A percentile compares a stretch with the other conserved stretches of the same genome.
These are phyloP conservation scores for Apeira syringaria DNA, from an alignment of 2,888 invertebrate species.

Conservation along the genomic window DNA sequence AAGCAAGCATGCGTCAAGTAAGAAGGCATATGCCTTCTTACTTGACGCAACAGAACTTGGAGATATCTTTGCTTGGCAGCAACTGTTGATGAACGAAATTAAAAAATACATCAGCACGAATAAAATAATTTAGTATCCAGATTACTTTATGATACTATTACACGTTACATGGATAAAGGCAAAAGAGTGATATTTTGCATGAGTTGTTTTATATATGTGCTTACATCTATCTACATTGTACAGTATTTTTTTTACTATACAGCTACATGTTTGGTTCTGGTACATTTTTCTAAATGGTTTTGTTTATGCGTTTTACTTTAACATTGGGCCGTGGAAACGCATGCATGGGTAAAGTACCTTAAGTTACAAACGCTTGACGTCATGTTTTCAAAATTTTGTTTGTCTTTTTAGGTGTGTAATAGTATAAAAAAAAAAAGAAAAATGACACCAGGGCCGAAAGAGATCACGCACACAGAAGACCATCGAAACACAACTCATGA, in stretches of 20 bases:
- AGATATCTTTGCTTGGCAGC: no score
- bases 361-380: slow-evolving; percentile 18
- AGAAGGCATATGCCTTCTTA: no score
- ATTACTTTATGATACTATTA: no score
- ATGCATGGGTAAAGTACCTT: slow-evolving; percentile 34
- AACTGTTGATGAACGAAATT: no score
- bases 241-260: slow-evolving; percentile 1
- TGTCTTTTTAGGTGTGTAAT: slow-evolving; percentile 68
- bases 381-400: slow-evolving; percentile 35
- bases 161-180: no score
- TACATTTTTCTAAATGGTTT: slow-evolving; percentile 58
- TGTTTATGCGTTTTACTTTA: slow-evolving; percentile 17
- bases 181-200: no score
- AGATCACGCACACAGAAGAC: slow-evolving; percentile 54
- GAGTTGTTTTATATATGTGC: no score
- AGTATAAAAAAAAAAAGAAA: slow-evolving; percentile 52
- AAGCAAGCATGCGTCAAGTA: no score
- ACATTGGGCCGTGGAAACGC: slow-evolving; percentile 38
- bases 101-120: no score
- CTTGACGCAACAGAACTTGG: no score
- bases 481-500: slow-evolving; percentile 59
- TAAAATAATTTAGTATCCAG: no score
- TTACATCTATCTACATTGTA: no score
- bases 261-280: slow-evolving; percentile 73
- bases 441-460: slow-evolving; percentile 82